A percentile compares a stretch with the other conserved stretches of the same genome.
phyloP scores from a whole-genome alignment of 2,888 invertebrate species.

The Emmelina monodactyla region DNA sequence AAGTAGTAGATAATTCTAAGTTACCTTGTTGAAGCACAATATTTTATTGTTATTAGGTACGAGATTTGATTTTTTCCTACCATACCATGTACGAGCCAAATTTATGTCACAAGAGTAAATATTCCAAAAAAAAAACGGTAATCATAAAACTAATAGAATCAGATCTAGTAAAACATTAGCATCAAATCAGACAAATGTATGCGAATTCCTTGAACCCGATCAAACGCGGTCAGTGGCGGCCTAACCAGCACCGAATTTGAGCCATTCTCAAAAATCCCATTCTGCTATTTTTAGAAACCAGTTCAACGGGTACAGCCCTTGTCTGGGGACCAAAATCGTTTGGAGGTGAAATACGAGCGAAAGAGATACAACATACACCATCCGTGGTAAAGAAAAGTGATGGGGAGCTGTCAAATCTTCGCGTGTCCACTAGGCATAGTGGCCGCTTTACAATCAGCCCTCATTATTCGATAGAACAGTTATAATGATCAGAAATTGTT shows the following conservation, averaged over 20 bases:
- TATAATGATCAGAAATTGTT: too few species aligned
- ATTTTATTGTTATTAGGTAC: too few species aligned
- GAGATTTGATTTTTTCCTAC: too few species aligned
- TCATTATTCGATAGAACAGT: neutral
- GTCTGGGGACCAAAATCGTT: slow-evolving; percentile 54
- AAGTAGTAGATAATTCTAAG: too few species aligned
- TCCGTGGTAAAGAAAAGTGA: neutral
- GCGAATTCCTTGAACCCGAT: neutral
- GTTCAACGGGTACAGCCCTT: slow-evolving; percentile 46
- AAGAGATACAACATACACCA: too few species aligned
- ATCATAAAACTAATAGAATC: too few species aligned
- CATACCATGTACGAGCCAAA: too few species aligned
- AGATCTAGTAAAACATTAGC: too few species aligned
- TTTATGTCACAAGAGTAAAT: too few species aligned
- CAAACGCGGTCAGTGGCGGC: neutral
- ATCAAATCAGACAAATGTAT: neutral
- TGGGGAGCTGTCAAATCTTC: neutral
- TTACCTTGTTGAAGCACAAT: too few species aligned
- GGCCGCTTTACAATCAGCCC: neutral
- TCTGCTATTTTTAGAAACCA: slow-evolving; percentile 61
- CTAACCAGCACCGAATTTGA: slow-evolving; percentile 15
- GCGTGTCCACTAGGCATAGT: neutral
- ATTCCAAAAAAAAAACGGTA: too few species aligned
- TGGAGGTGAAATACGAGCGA: slow-evolving; percentile 58
- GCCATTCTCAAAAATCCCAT: slow-evolving; percentile 44